Evolutionary conservation across 2,888 invertebrate species (phyloP).

Genomic region (Aleiodes testaceus): DNA sequence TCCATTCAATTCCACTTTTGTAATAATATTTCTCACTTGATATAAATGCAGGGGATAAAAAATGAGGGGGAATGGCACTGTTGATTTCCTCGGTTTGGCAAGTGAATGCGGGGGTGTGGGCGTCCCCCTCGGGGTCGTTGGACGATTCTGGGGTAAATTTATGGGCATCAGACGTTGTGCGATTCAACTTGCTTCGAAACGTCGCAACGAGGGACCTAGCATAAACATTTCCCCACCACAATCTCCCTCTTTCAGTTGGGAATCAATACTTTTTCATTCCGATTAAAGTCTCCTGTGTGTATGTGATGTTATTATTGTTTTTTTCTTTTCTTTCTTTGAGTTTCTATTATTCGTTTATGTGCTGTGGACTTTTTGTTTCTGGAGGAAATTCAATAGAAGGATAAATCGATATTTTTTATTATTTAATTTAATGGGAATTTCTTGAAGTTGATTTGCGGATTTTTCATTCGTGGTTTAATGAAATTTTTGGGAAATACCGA

Average conservation of each 20-base stretch:
- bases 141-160: constrained; percentile 56
- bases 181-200: constrained; percentile 28
- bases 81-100: constrained; percentile 45
- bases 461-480: neutral
- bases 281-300: constrained; percentile 16
- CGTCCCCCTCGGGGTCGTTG: constrained; percentile 51
- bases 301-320: neutral
- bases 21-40: neutral
- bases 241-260: neutral
- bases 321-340: neutral
- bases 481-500: neutral
- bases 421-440: neutral
- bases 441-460: neutral
- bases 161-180: constrained; percentile 47
- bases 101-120: constrained; percentile 10
- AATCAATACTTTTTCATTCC: constrained; percentile 30
- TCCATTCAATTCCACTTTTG: neutral
- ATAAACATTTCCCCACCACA: constrained; percentile 12
- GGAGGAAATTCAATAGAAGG: no score
- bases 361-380: no score
- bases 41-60: neutral
- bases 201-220: constrained; percentile 36
- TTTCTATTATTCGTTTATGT: no score
- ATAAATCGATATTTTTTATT: neutral
- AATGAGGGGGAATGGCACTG: constrained; percentile 5